Evolutionary conservation across 2,888 invertebrate species (phyloP).

Genomic region (Nemapogon koenigi): DNA sequence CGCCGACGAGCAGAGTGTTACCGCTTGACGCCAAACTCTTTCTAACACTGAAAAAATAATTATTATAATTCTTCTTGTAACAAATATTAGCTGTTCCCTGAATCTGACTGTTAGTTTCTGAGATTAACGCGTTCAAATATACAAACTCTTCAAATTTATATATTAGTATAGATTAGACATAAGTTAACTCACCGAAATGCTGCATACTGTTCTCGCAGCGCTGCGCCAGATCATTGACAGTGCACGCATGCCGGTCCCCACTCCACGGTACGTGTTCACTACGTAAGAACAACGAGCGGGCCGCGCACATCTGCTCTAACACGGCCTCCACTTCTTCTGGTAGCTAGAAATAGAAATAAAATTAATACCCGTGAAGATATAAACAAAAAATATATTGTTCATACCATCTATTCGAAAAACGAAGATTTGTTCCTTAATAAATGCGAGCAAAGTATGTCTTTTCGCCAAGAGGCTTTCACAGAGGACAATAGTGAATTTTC

Average conservation of each 20-base stretch:
- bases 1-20: conserved; percentile 63
- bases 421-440: too few relatives aligned
- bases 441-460: too few relatives aligned
- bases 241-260: conserved; percentile 25
- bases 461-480: too few relatives aligned
- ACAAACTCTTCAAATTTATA: too few relatives aligned
- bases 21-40: conserved; percentile 71
- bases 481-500: too few relatives aligned
- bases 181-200: conserved; percentile 49
- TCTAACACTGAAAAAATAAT: conserved; percentile 41
- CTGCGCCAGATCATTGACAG: conserved; percentile 33
- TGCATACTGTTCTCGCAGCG: conserved; percentile 46
- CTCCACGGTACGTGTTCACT: conserved; percentile 26
- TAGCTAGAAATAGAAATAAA: conserved; percentile 23
- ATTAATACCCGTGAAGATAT: not conserved
- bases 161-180: too few relatives aligned
- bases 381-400: too few relatives aligned
- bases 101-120: too few relatives aligned
- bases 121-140: too few relatives aligned
- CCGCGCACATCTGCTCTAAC: conserved; percentile 21
- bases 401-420: too few relatives aligned
- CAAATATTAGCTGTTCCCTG: too few relatives aligned
- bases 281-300: conserved; percentile 30
- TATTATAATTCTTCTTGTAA: too few relatives aligned
- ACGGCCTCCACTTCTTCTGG: conserved; percentile 32